Evolutionary conservation across 2,888 invertebrate species (phyloP).

Genomic region (Meta bourneti): DNA sequence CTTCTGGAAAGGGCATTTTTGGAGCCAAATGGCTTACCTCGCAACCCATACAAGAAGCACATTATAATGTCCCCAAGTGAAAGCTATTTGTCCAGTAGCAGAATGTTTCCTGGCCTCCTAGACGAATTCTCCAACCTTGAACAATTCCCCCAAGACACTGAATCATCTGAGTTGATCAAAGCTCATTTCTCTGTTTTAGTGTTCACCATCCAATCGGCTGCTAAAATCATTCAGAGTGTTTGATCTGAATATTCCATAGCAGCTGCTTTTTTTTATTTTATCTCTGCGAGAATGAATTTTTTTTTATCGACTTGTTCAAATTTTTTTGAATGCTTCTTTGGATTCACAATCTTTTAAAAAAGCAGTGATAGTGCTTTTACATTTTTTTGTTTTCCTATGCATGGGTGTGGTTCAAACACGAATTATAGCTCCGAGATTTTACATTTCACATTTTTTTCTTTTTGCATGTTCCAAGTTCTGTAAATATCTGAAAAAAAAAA

Average conservation of each 20-base stretch:
- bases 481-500: conserved; percentile 3
- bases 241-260: conserved; percentile 31
- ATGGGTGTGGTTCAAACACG: conserved; percentile 2
- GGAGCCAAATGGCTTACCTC: conserved; percentile 77
- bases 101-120: conserved; percentile 77
- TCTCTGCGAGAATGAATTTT: background rate
- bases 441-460: background rate
- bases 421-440: background rate
- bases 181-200: conserved; percentile 77
- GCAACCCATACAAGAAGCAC: conserved; percentile 74
- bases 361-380: conserved; percentile 5
- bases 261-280: conserved; percentile 3
- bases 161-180: conserved; percentile 70
- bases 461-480: conserved; percentile 7
- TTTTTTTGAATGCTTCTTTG: background rate
- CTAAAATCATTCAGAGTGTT: conserved; percentile 67
- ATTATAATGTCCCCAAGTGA: conserved; percentile 67
- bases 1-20: conserved; percentile 78
- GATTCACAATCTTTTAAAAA: background rate
- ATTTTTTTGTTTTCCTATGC: conserved; percentile 5
- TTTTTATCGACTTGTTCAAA: background rate
- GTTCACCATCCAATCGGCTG: conserved; percentile 76
- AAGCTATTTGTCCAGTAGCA: conserved; percentile 60
- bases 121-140: conserved; percentile 76
- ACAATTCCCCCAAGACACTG: conserved; percentile 58